These are phyloP conservation scores for Saccostrea cuccullata DNA, from an alignment of 1,140 invertebrate species.

Conservation along the genomic window DNA sequence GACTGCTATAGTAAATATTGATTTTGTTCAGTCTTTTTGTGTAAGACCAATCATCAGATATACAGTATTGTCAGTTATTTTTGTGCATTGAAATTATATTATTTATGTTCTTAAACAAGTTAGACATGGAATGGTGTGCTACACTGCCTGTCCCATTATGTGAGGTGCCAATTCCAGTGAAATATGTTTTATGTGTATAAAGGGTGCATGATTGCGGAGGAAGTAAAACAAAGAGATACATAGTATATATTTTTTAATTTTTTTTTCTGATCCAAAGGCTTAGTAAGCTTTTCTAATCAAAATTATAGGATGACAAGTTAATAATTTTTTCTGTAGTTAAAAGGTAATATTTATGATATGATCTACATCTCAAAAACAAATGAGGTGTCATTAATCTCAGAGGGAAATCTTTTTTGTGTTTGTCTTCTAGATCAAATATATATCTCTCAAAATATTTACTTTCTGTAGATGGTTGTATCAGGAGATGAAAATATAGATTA, in stretches of 20 bases:
- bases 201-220: too few species aligned
- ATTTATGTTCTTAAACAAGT: neutral
- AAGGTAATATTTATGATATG: neutral
- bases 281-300: too few species aligned
- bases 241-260: too few species aligned
- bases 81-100: neutral
- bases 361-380: neutral
- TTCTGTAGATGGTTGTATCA: neutral
- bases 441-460: conserved; percentile 1
- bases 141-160: neutral
- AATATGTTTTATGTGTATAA: neutral
- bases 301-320: too few species aligned
- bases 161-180: neutral
- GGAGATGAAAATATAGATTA: neutral
- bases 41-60: neutral
- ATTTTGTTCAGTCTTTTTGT: neutral
- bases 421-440: neutral
- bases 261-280: too few species aligned
- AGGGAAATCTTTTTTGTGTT: neutral
- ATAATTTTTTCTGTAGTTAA: too few species aligned
- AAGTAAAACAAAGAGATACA: too few species aligned
- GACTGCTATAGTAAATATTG: neutral
- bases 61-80: neutral
- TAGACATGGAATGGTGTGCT: neutral
- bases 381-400: neutral